These are phyloP conservation scores for Zaprionus ghesquierei DNA, from an alignment of 1,140 invertebrate genomes.

Conservation along the genomic window DNA sequence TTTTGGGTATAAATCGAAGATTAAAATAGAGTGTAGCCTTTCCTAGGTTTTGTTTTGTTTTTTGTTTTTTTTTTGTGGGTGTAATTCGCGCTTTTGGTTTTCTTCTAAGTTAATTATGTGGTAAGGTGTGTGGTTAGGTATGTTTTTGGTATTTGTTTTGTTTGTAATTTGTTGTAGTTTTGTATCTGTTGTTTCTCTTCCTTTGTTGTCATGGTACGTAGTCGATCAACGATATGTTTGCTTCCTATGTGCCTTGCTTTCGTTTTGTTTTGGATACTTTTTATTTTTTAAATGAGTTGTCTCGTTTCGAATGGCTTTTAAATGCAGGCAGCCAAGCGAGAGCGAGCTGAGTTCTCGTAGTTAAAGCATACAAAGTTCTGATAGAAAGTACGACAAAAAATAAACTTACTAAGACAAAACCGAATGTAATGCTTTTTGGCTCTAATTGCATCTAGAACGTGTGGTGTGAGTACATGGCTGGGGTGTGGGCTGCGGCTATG, in stretches of 20 bases:
- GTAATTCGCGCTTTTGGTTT: slow-evolving; percentile 9
- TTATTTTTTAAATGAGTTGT: slow-evolving; percentile 3
- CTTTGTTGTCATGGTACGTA: neutral
- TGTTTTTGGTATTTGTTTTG: neutral
- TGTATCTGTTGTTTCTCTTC: neutral
- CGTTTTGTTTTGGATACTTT: neutral
- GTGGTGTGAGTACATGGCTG: neutral
- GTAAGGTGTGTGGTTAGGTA: neutral
- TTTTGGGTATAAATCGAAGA: slow-evolving; percentile 68
- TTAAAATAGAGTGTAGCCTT: slow-evolving; percentile 36
- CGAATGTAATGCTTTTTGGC: slow-evolving; percentile 52
- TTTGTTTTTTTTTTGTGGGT: slow-evolving; percentile 4
- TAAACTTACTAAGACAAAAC: slow-evolving; percentile 50
- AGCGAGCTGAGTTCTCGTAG: slow-evolving; percentile 16
- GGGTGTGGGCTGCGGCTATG: neutral
- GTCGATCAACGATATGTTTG: neutral
- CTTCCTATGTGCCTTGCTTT: neutral
- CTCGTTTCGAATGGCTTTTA: slow-evolving; percentile 24
- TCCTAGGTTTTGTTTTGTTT: slow-evolving; percentile 4
- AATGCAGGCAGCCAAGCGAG: slow-evolving; percentile 23
- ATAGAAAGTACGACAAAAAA: slow-evolving; percentile 36
- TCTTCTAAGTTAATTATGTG: neutral
- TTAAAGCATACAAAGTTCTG: slow-evolving; percentile 22
- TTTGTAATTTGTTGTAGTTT: neutral
- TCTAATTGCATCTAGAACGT: slow-evolving; percentile 40